These are phyloP conservation scores for Thaumatotibia leucotreta DNA, from an alignment of 1,140 invertebrate genomes.

Conservation along the genomic window DNA sequence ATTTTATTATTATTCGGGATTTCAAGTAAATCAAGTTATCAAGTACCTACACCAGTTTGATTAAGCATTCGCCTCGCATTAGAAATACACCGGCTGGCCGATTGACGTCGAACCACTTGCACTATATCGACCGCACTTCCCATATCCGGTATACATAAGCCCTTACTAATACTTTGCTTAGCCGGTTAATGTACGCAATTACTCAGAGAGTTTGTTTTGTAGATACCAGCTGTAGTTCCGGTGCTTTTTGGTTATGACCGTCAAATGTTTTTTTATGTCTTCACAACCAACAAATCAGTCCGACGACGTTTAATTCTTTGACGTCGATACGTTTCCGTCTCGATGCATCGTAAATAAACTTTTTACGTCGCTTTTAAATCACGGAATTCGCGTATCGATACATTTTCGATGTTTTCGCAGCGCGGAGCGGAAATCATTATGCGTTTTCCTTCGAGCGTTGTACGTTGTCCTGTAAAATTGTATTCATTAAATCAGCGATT, in stretches of 20 bases:
- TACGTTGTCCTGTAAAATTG: slow-evolving; percentile 62
- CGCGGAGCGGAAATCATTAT: slow-evolving; percentile 69
- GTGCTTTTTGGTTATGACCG: neutral
- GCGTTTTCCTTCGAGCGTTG: slow-evolving; percentile 59
- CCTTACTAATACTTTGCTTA: neutral
- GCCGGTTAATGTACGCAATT: neutral
- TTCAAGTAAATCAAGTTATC: too few species aligned
- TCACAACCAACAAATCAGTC: neutral
- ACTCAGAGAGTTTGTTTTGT: neutral
- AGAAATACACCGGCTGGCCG: slow-evolving; percentile 15
- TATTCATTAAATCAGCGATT: slow-evolving; percentile 69
- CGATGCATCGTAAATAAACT: neutral
- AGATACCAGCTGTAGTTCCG: neutral
- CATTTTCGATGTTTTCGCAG: slow-evolving; percentile 66
- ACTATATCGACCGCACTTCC: slow-evolving; percentile 45
- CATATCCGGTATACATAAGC: slow-evolving; percentile 35
- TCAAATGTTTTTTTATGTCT: neutral
- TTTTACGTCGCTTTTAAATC: slow-evolving; percentile 5
- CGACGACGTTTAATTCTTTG: neutral
- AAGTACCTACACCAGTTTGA: too few species aligned
- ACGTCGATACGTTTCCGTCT: neutral
- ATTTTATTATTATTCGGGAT: too few species aligned
- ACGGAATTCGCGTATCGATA: slow-evolving; percentile 37
- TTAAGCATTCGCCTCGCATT: neutral
- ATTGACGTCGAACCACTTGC: slow-evolving; percentile 40